Evolutionary conservation across 1,140 invertebrate genomes (phyloP).

Genomic region (Drosophila pectinifera): DNA sequence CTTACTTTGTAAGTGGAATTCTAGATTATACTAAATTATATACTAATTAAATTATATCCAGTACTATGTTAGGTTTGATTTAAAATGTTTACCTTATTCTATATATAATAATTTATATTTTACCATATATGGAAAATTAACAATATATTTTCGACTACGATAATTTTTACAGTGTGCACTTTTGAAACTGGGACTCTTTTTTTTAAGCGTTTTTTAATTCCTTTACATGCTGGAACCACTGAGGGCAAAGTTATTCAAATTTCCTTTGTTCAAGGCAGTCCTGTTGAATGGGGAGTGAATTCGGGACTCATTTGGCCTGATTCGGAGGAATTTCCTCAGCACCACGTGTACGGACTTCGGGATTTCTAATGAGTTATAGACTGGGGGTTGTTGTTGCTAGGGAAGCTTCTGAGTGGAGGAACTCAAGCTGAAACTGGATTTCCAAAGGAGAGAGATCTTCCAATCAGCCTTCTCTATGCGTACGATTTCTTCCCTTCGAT

Average conservation of each 20-base stretch:
- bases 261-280: conserved; percentile 37
- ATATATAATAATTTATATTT: too few relatives aligned
- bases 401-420: conserved; percentile 43
- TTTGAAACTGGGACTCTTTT: conserved; percentile 25
- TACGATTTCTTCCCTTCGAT: conserved; percentile 8
- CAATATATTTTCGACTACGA: neutral
- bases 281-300: conserved; percentile 42
- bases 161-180: conserved; percentile 4
- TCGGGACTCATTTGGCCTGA: conserved; percentile 28
- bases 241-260: conserved; percentile 66
- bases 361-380: conserved; percentile 43
- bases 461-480: conserved; percentile 28
- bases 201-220: conserved; percentile 80
- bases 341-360: conserved; percentile 32
- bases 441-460: conserved; percentile 8
- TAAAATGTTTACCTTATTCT: too few relatives aligned
- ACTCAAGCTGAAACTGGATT: conserved; percentile 36
- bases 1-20: neutral
- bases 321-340: conserved; percentile 33
- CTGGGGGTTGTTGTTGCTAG: conserved; percentile 38
- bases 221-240: conserved; percentile 60
- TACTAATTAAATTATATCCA: neutral
- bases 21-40: neutral
- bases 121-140: too few relatives aligned
- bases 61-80: too few relatives aligned